A percentile compares a stretch with the other conserved stretches of the same genome.
These are phyloP conservation scores for Morelia viridis DNA, from an alignment of 2,797 vertebrate genomes.

Conservation along the genomic window DNA sequence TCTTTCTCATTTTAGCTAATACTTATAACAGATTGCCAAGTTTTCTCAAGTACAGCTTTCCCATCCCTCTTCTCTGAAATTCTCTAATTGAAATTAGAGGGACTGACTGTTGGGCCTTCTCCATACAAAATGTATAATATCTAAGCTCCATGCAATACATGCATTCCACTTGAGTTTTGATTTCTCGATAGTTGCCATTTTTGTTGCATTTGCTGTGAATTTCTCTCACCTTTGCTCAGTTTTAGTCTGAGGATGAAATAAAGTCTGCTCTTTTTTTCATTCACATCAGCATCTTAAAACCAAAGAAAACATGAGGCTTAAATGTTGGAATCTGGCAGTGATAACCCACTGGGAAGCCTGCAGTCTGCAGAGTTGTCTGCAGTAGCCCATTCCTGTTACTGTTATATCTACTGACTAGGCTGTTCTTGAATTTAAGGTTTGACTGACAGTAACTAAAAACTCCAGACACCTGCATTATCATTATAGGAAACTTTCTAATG, in stretches of 20 bases:
- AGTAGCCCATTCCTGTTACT: neutral
- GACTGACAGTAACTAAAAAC: slow-evolving; percentile 29
- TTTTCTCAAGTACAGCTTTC: neutral
- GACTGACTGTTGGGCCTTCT: neutral
- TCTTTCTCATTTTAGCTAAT: neutral
- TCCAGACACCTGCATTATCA: slow-evolving; percentile 17
- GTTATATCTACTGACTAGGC: slow-evolving; percentile 13
- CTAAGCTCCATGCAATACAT: neutral
- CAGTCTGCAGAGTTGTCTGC: neutral
- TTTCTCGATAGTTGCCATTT: neutral
- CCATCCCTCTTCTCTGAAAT: neutral
- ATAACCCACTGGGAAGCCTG: slow-evolving; percentile 32
- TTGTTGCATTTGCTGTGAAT: neutral
- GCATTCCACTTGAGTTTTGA: neutral
- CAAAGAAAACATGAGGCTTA: slow-evolving; percentile 32
- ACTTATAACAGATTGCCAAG: neutral
- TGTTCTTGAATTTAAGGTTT: neutral
- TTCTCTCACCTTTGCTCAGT: neutral
- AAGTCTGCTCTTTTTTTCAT: slow-evolving; percentile 52
- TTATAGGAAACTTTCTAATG: slow-evolving; percentile 8
- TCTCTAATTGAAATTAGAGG: neutral
- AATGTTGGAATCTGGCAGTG: slow-evolving; percentile 3
- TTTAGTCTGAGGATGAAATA: neutral
- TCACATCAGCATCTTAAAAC: slow-evolving; percentile 32
- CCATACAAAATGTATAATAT: neutral